Percentiles rank a stretch among this genome's conserved stretches.
phyloP scores from a whole-genome alignment of 2,888 invertebrate species.

The Hydropsyche betteni region DNA sequence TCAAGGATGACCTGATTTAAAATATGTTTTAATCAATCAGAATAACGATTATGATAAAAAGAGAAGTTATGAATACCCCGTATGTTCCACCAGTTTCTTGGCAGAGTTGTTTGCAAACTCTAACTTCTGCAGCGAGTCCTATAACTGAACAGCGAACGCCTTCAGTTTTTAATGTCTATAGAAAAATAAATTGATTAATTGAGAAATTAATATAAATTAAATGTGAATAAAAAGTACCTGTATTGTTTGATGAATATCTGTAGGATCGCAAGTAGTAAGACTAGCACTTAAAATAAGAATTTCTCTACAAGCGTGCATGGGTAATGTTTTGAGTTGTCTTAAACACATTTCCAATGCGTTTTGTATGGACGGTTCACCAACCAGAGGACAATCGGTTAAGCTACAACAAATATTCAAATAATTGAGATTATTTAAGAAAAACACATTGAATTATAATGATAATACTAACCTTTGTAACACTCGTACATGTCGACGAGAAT shows the following conservation, averaged over 20 bases:
- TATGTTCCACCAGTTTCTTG: constrained; percentile 88
- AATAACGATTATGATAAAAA: not conserved
- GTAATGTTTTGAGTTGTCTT: constrained; percentile 85
- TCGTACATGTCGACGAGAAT: constrained; percentile 81
- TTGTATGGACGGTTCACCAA: constrained; percentile 95
- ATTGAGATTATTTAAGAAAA: not conserved
- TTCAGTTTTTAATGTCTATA: constrained; percentile 75
- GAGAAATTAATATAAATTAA: not conserved
- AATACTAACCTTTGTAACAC: constrained; percentile 66
- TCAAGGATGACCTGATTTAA: constrained; percentile 73
- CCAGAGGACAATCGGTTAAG: constrained; percentile 72
- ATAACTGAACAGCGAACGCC: constrained; percentile 94
- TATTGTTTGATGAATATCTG: constrained; percentile 87
- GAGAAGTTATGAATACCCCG: constrained; percentile 60
- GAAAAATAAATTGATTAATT: constrained; percentile 24
- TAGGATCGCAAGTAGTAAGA: constrained; percentile 96
- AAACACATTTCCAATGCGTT: constrained; percentile 92
- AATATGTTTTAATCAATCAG: not conserved
- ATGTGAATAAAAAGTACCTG: constrained; percentile 56
- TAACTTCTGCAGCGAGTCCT: constrained; percentile 94
- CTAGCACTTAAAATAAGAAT: constrained; percentile 91
- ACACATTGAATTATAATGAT: too few relatives aligned
- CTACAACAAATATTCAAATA: constrained; percentile 54
- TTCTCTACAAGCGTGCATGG: constrained; percentile 95
- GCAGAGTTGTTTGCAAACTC: constrained; percentile 87